Conservation (phyloP, 2,113 vertebrate genomes). For the Xiphophorus couchianus region DNA sequence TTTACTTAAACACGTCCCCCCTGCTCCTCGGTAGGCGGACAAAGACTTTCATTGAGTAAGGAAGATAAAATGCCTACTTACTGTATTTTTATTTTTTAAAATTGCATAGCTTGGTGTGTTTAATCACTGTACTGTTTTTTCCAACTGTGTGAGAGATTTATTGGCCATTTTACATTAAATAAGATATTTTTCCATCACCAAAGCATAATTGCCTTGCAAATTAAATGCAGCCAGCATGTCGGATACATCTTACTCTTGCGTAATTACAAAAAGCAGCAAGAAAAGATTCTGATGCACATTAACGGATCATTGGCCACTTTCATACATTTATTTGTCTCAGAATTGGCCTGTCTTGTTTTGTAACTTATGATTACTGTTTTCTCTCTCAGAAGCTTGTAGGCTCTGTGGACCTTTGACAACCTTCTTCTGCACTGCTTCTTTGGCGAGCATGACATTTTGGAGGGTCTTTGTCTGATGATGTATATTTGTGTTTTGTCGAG, state of each 20-base stretch:
- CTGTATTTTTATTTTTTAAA: neutral
- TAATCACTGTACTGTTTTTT: neutral
- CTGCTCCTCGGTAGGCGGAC: conserved; percentile 56
- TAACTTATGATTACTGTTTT: conserved; percentile 33
- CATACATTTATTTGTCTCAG: conserved; percentile 27
- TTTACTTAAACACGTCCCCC: conserved; percentile 56
- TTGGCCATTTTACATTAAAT: conserved; percentile 1
- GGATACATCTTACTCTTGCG: neutral
- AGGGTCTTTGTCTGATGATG: conserved; percentile 42
- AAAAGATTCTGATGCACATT: conserved; percentile 9
- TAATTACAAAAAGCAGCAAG: neutral
- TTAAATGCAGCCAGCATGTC: neutral
- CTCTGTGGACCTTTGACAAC: neutral
- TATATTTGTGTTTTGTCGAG: conserved; percentile 42
- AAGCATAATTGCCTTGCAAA: neutral
- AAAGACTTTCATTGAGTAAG: neutral
- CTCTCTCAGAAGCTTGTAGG: conserved; percentile 24
- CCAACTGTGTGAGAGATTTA: neutral
- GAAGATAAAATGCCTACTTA: neutral
- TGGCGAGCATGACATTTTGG: conserved; percentile 28
- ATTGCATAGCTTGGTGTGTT: neutral
- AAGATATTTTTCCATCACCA: neutral
- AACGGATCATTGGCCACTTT: conserved; percentile 30
- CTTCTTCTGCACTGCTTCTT: conserved; percentile 32
- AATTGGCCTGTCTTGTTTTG: conserved; percentile 16